phyloP scores from a whole-genome alignment of 2,113 vertebrate species.

The Nicator chloris region DNA sequence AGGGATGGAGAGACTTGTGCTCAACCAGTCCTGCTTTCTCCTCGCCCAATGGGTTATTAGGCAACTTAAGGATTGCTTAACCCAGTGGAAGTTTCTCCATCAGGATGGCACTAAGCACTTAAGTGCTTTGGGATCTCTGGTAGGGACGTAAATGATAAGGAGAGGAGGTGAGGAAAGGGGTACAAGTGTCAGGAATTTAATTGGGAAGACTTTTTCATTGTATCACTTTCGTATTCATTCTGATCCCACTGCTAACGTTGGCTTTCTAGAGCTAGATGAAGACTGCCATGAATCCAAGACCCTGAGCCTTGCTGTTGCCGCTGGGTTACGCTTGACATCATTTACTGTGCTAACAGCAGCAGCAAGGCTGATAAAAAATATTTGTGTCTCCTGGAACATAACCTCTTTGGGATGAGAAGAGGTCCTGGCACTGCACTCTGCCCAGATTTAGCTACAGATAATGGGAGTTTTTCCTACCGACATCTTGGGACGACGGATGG shows the following conservation, averaged over 20 bases:
- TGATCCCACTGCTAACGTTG: not conserved
- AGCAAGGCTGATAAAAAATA: not conserved
- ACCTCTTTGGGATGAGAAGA: not conserved
- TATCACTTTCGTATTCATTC: not conserved
- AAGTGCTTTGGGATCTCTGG: not conserved
- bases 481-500: not conserved
- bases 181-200: not conserved
- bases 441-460: not conserved
- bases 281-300: not conserved
- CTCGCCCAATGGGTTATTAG: not conserved
- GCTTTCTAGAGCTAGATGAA: not conserved
- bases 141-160: not conserved
- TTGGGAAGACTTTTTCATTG: not conserved
- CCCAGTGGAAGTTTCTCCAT: not conserved
- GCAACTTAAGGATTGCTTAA: not conserved
- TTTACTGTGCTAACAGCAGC: not conserved
- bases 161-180: not conserved
- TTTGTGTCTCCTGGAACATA: not conserved
- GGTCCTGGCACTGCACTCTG: not conserved
- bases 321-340: not conserved
- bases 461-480: not conserved
- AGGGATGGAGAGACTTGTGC: not conserved
- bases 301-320: not conserved
- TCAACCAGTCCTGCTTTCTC: constrained; percentile 12
- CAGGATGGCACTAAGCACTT: not conserved